Evolutionary conservation across 2,888 invertebrate species (phyloP).

Genomic region (Aleiodes leptofemur): DNA sequence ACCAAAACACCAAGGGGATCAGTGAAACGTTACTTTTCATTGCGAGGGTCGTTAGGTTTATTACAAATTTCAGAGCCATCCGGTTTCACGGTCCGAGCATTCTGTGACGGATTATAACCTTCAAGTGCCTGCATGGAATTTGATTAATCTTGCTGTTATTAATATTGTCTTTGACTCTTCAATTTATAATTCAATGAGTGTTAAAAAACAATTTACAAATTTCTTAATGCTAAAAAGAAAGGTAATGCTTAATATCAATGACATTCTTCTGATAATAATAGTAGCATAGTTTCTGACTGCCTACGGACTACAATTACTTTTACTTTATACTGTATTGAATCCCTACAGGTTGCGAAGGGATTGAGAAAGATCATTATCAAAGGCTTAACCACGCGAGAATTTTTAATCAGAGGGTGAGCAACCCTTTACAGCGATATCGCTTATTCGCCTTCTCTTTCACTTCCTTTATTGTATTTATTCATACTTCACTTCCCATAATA

Average conservation of each 20-base stretch:
- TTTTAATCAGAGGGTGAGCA: constrained; percentile 76
- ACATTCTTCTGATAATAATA: constrained; percentile 44
- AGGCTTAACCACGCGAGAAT: constrained; percentile 76
- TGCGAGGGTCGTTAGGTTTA: constrained; percentile 74
- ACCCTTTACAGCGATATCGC: constrained; percentile 71
- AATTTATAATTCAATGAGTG: constrained; percentile 56
- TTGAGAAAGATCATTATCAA: constrained; percentile 75
- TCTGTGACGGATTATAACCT: constrained; percentile 55
- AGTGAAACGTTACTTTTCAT: constrained; percentile 74
- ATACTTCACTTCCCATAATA: constrained; percentile 50
- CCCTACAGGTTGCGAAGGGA: constrained; percentile 65
- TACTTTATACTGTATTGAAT: constrained; percentile 69
- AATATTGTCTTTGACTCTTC: constrained; percentile 54
- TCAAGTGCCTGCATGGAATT: constrained; percentile 50
- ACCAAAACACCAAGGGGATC: constrained; percentile 59
- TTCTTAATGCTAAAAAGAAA: background rate
- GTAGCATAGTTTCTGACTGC: constrained; percentile 64
- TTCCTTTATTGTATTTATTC: constrained; percentile 45
- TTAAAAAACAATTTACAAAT: background rate
- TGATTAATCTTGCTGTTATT: constrained; percentile 53
- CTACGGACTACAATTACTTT: constrained; percentile 71
- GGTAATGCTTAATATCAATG: background rate
- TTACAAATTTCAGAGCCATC: constrained; percentile 71
- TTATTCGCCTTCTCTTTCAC: constrained; percentile 52
- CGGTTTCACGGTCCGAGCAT: constrained; percentile 54